Conservation (phyloP, 2,888 invertebrate genomes). For the Ormyrus nitidulus region DNA sequence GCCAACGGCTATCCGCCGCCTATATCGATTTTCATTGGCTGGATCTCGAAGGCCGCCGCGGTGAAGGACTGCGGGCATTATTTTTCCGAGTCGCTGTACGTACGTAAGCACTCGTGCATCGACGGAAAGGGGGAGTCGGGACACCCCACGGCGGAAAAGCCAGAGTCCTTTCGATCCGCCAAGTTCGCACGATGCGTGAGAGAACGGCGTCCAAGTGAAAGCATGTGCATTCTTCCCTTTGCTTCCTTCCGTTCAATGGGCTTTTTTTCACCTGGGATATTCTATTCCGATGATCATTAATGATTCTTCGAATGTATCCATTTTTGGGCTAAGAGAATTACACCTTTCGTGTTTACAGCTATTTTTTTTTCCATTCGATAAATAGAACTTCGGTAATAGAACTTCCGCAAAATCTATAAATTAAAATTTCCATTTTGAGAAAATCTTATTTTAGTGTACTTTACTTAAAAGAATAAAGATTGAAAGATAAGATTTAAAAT, state of each 20-base stretch:
- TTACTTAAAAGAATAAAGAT: too few relatives aligned
- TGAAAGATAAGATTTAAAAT: too few relatives aligned
- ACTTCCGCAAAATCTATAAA: too few relatives aligned
- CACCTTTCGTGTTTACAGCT: too few relatives aligned
- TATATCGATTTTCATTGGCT: background rate
- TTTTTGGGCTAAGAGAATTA: background rate
- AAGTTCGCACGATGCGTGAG: slow-evolving; percentile 50
- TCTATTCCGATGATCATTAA: slow-evolving; percentile 15
- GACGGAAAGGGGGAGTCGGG: slow-evolving; percentile 17
- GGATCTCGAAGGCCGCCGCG: background rate
- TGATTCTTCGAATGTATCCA: background rate
- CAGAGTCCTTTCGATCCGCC: slow-evolving; percentile 32
- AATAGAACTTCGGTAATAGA: too few relatives aligned
- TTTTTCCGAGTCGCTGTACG: background rate
- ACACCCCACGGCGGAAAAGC: slow-evolving; percentile 30
- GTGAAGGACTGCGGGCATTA: background rate
- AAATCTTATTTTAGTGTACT: too few relatives aligned
- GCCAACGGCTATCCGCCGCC: background rate
- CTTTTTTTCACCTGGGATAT: slow-evolving; percentile 17
- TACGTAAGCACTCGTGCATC: background rate
- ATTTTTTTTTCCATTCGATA: too few relatives aligned
- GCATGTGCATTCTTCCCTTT: slow-evolving; percentile 18
- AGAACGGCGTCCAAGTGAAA: slow-evolving; percentile 25
- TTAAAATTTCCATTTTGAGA: too few relatives aligned
- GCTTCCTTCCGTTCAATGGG: slow-evolving; percentile 9